Evolutionary conservation across 2,797 vertebrate species (phyloP).

Genomic region (Amblyraja radiata): DNA sequence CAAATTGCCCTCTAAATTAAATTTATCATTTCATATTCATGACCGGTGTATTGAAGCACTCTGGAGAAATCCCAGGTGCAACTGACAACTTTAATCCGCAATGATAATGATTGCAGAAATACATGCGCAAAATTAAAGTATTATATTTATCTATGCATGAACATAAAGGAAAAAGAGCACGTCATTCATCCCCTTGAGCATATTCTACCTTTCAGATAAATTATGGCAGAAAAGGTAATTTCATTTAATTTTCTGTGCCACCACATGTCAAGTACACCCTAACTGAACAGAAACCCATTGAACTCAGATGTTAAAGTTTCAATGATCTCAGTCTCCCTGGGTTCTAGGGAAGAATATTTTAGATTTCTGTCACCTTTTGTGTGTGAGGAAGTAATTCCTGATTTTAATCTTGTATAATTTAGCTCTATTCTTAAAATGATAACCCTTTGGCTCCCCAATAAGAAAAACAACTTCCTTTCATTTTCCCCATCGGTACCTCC

Average conservation of each 20-base stretch:
- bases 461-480: neutral
- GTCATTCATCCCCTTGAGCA: neutral
- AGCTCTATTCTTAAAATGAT: neutral
- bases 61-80: slow-evolving; percentile 57
- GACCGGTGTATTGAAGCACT: slow-evolving; percentile 63
- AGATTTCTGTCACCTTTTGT: neutral
- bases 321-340: neutral
- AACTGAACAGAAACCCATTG: neutral
- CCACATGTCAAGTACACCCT: neutral
- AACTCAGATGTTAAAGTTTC: neutral
- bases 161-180: neutral
- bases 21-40: slow-evolving; percentile 73
- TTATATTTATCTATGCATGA: neutral
- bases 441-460: neutral
- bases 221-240: too few relatives aligned
- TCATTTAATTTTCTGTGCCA: neutral
- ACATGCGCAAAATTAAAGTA: neutral
- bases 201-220: neutral
- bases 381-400: neutral
- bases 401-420: neutral
- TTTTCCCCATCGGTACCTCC: neutral
- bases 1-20: slow-evolving; percentile 71
- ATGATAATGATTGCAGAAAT: neutral
- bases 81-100: slow-evolving; percentile 55
- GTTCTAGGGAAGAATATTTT: neutral